A percentile compares a stretch with the other conserved stretches of the same genome.
Conservation (phyloP, 2,888 invertebrate species). For the Drosophila maculinotata region DNA sequence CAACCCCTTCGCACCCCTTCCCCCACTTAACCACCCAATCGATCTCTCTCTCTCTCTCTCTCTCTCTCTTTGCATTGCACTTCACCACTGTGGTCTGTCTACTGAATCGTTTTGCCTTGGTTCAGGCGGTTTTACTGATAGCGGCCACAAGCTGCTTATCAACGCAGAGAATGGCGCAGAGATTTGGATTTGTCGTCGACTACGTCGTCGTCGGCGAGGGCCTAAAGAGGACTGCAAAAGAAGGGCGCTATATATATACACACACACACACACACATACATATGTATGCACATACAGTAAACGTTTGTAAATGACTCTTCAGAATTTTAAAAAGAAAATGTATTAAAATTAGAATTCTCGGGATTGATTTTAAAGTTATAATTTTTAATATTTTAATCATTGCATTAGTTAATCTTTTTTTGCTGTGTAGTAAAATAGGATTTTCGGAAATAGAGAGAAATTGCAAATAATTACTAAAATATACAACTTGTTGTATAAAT, state of each 20-base stretch:
- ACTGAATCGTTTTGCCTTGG: conserved; percentile 14
- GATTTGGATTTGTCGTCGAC: conserved; percentile 43
- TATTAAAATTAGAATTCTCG: no score
- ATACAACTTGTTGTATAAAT: no score
- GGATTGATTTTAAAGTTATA: not conserved
- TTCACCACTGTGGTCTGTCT: conserved; percentile 23
- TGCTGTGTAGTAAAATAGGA: no score
- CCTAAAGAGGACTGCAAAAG: conserved; percentile 18
- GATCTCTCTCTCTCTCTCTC: not conserved
- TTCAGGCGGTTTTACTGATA: conserved; percentile 29
- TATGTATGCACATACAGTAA: conserved; percentile 1
- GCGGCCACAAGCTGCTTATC: conserved; percentile 31
- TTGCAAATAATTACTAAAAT: no score
- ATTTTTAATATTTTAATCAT: not conserved
- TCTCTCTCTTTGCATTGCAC: conserved; percentile 20
- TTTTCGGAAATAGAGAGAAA: no score
- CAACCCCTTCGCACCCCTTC: not conserved
- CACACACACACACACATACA: no score
- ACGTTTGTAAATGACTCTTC: not conserved
- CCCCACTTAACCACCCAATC: not conserved
- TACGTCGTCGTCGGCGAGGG: conserved; percentile 9
- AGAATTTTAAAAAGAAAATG: no score
- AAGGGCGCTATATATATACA: conserved; percentile 18
- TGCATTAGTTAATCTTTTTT: no score
- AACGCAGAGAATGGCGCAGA: conserved; percentile 35